Percentiles rank a stretch among this genome's conserved stretches.
Evolutionary conservation across 2,113 vertebrate species (phyloP).

Genomic region (Himantopus leucocephalus): DNA sequence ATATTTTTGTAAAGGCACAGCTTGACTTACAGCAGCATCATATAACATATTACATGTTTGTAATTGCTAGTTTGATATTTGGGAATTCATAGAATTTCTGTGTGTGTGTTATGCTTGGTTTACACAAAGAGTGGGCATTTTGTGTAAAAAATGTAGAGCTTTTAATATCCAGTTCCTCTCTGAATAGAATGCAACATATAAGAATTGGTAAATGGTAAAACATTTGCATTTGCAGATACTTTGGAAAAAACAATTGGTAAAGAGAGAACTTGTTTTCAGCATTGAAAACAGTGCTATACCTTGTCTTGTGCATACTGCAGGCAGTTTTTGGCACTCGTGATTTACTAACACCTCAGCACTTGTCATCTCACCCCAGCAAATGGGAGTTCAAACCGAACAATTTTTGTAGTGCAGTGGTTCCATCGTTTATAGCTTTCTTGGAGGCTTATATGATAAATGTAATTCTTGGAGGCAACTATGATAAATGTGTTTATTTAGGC

Average conservation of each 20-base stretch:
- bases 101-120: constrained; percentile 12
- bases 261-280: constrained; percentile 9
- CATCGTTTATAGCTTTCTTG: neutral
- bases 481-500: neutral
- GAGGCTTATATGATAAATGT: neutral
- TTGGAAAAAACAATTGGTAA: neutral
- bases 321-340: neutral
- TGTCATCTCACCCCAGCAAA: neutral
- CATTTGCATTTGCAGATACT: neutral
- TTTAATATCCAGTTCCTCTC: constrained; percentile 34
- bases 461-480: neutral
- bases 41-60: neutral
- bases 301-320: neutral
- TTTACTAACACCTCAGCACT: constrained; percentile 11
- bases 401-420: neutral
- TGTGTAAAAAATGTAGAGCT: neutral
- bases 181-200: neutral
- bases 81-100: neutral
- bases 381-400: constrained; percentile 69
- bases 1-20: neutral
- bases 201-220: constrained; percentile 12
- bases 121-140: constrained; percentile 16
- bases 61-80: neutral
- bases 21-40: neutral
- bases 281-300: neutral